Evolutionary conservation across 2,888 invertebrate species (phyloP).

Genomic region (Hirtodrosophila histrioides): DNA sequence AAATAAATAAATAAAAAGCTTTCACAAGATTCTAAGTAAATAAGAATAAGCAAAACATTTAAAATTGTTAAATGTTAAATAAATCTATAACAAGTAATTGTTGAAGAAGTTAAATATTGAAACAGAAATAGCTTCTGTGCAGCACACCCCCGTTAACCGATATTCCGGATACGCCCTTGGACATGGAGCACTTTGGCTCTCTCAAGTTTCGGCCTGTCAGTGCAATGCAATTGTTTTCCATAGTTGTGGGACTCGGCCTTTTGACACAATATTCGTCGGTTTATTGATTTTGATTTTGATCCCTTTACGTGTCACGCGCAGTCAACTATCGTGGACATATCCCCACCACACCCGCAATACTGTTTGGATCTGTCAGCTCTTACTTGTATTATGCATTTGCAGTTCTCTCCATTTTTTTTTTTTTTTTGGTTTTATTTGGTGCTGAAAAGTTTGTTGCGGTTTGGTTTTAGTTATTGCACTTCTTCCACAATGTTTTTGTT

Average conservation of each 20-base stretch:
- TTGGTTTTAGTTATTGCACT: conserved; percentile 53
- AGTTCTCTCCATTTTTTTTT: too few relatives aligned
- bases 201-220: conserved; percentile 27
- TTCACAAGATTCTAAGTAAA: too few relatives aligned
- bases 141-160: too few relatives aligned
- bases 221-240: conserved; percentile 52
- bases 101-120: too few relatives aligned
- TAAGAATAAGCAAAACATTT: too few relatives aligned
- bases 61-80: too few relatives aligned
- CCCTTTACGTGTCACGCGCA: conserved; percentile 47
- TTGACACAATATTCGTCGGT: conserved; percentile 41
- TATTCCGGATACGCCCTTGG: not conserved
- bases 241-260: conserved; percentile 27
- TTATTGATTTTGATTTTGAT: conserved; percentile 45
- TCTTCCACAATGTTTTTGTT: conserved; percentile 33
- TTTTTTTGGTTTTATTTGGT: conserved; percentile 8
- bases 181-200: conserved; percentile 12
- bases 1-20: too few relatives aligned
- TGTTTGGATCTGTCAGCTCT: conserved; percentile 2
- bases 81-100: too few relatives aligned
- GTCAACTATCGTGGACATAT: conserved; percentile 23
- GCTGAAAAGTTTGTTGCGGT: conserved; percentile 37
- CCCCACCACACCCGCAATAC: not conserved
- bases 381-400: conserved; percentile 7
- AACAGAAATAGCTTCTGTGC: too few relatives aligned